Base-by-base conservation (phyloP, 2,797 vertebrate genomes). In the Phalloptychus januarius region DNA sequence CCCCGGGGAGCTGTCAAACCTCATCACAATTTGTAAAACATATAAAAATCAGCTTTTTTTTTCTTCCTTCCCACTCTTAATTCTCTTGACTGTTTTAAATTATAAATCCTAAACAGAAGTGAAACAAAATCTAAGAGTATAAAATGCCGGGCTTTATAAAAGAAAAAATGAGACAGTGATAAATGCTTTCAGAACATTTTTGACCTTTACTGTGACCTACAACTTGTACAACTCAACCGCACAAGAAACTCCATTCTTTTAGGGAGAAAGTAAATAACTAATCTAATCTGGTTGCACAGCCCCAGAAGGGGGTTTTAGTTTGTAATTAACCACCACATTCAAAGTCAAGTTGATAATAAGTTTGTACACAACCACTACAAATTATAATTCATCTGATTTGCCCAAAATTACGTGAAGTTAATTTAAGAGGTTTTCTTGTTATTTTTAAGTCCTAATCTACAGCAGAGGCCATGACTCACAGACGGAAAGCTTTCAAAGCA, bases 1-100 rank as follows among this genome's bases (percentile, higher is more conserved):
- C 74, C 80, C 84, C 71, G 63, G 50, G 71, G 85, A 46, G 8
- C 72, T 81, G 78, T 84, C 78, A 77, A 78, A 83, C 73, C 20
- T 82, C 52, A 85, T 92, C 54, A 73, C 71, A 76, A 31, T 48
- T 78, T 83, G 73, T 50, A 77, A 18, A 72, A 77, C 52, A 52
- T 7, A 67, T 75, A 58, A 81, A 82, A 84, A 82, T 81, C 42
- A 31, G 70, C 69, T 80, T 61, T 33, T 54, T 50, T 48, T 20
- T 18, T 50, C 12, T 12, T 2, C 38, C 20, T 63, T 31, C 75
- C 61, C 70, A 0, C 56, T 80, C 81, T 77, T 72, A 7, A 13
- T 75, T 80, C 74, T 83, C 67, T 86, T 23, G 79, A 52, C 44
- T 38, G 25, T 40, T 71, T 54, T 38, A 65, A 40, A 23, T 54